phyloP scores from a whole-genome alignment of 2,888 invertebrate genomes.

The Leucophenga maculata region DNA sequence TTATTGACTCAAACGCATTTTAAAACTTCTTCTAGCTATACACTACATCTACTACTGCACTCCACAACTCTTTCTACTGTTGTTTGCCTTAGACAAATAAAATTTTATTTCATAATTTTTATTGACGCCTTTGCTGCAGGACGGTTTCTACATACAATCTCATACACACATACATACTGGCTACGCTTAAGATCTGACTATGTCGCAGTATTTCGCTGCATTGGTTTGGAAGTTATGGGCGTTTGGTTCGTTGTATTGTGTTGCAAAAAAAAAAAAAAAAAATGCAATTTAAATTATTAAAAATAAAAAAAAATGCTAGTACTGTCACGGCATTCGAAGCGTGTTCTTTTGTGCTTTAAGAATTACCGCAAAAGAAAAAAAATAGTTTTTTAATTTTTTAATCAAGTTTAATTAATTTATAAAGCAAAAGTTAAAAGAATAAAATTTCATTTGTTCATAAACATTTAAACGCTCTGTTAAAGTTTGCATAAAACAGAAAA shows the following conservation, averaged over 20 bases:
- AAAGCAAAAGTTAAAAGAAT: too few relatives aligned
- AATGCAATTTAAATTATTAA: too few relatives aligned
- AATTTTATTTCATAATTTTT: slow-evolving; percentile 38
- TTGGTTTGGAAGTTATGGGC: background rate
- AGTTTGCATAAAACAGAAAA: background rate
- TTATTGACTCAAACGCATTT: background rate
- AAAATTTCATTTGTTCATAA: too few relatives aligned
- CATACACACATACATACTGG: slow-evolving; percentile 20
- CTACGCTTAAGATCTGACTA: slow-evolving; percentile 19
- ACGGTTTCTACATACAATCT: slow-evolving; percentile 28
- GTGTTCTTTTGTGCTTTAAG: too few relatives aligned
- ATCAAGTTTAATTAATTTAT: too few relatives aligned
- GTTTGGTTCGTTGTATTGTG: background rate
- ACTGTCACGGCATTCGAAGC: too few relatives aligned
- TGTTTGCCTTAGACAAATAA: slow-evolving; percentile 30
- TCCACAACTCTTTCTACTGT: background rate
- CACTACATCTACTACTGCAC: background rate
- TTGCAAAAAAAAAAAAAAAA: too few relatives aligned
- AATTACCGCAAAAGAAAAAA: too few relatives aligned
- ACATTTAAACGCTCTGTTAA: too few relatives aligned
- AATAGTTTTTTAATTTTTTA: too few relatives aligned
- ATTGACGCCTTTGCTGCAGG: slow-evolving; percentile 16
- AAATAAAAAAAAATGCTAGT: too few relatives aligned
- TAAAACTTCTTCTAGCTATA: background rate
- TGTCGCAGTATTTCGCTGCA: background rate